phyloP scores from a whole-genome alignment of 2,888 invertebrate species.

The Perdita meconis region DNA sequence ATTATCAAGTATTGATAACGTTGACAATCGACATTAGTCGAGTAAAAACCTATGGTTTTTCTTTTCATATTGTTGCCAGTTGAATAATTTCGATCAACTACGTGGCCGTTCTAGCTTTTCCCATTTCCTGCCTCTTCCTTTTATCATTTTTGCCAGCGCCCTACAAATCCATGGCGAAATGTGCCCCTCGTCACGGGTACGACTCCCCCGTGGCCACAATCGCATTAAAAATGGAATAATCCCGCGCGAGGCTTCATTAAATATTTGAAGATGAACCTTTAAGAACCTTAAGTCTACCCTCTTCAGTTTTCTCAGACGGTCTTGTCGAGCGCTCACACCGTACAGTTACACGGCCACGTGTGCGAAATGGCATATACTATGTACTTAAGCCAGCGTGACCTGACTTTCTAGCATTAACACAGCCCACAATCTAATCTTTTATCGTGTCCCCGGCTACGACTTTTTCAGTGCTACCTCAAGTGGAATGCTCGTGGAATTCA shows the following conservation, averaged over 20 bases:
- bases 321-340: slow-evolving; percentile 62
- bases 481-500: background rate
- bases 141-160: slow-evolving; percentile 6
- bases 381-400: slow-evolving; percentile 37
- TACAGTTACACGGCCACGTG: slow-evolving; percentile 24
- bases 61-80: no score
- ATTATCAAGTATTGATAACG: no score
- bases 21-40: no score
- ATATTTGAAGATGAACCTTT: slow-evolving; percentile 69
- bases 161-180: slow-evolving; percentile 39
- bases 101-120: slow-evolving; percentile 8
- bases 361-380: slow-evolving; percentile 11
- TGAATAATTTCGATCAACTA: slow-evolving; percentile 21
- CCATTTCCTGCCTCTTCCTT: background rate
- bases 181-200: slow-evolving; percentile 33
- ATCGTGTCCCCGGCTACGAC: slow-evolving; percentile 32
- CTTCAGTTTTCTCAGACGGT: slow-evolving; percentile 7
- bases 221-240: slow-evolving; percentile 73
- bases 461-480: background rate
- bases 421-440: slow-evolving; percentile 58
- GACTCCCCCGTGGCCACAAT: slow-evolving; percentile 17
- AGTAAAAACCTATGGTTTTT: no score
- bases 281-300: slow-evolving; percentile 46
- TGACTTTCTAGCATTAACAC: slow-evolving; percentile 56
- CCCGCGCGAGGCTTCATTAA: slow-evolving; percentile 53